Conservation (phyloP, 2,888 invertebrate species). For the Periphyllus acericola region DNA sequence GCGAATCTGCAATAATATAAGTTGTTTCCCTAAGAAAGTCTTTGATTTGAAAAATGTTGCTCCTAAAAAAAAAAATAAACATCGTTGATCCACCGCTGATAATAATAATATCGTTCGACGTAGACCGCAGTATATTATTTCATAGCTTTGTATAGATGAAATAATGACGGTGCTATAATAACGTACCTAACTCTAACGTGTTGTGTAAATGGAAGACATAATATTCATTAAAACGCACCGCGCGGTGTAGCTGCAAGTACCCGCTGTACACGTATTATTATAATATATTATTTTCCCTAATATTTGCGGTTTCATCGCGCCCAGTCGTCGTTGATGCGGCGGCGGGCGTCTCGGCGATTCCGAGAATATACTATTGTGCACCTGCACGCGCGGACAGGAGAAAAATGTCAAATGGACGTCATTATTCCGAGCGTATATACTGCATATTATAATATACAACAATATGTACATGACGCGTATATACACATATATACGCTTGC, state of each 20-base stretch:
- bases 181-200: too few relatives aligned
- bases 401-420: conserved; percentile 27
- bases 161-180: too few relatives aligned
- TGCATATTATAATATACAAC: background rate
- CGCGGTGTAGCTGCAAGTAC: background rate
- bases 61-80: too few relatives aligned
- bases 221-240: too few relatives aligned
- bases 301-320: background rate
- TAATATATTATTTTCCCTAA: background rate
- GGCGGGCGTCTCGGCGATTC: background rate
- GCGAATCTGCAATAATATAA: too few relatives aligned
- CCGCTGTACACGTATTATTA: background rate
- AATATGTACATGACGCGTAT: background rate
- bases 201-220: too few relatives aligned
- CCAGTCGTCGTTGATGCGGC: background rate
- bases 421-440: background rate
- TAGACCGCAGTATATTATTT: too few relatives aligned
- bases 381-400: background rate
- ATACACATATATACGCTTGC: background rate
- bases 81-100: too few relatives aligned
- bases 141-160: too few relatives aligned
- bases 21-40: too few relatives aligned
- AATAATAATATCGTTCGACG: too few relatives aligned
- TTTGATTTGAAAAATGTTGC: too few relatives aligned
- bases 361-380: background rate